A percentile compares a stretch with the other conserved stretches of the same genome.
phyloP scores from a whole-genome alignment of 2,113 vertebrate species.

The Oxygymnocypris stewartii region DNA sequence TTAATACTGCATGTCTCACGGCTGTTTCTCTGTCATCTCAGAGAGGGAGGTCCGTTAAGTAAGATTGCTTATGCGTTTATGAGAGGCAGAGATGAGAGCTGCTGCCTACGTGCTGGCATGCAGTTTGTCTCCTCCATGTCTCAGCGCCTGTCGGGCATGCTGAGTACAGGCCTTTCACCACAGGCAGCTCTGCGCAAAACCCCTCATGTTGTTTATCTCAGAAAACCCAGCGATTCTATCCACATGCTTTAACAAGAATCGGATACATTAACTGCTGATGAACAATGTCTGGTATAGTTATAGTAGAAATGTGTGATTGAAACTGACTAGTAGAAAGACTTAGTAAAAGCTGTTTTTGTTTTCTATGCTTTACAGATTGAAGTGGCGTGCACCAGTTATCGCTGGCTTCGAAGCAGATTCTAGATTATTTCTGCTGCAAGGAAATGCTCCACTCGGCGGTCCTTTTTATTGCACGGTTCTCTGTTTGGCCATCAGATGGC shows the following conservation, averaged over 20 bases:
- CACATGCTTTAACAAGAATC: conserved; percentile 15
- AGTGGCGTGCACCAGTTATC: background rate
- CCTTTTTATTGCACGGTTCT: conserved; percentile 42
- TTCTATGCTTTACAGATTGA: background rate
- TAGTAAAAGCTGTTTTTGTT: background rate
- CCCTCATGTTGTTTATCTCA: conserved; percentile 44
- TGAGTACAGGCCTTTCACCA: conserved; percentile 36
- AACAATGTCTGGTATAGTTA: background rate
- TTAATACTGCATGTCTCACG: background rate
- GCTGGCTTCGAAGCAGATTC: background rate
- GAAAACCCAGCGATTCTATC: background rate
- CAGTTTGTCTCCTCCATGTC: conserved; percentile 39
- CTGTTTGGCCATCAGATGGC: conserved; percentile 37
- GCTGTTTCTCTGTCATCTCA: conserved; percentile 5
- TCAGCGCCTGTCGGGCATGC: conserved; percentile 45
- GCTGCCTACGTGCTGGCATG: conserved; percentile 39
- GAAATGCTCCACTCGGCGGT: conserved; percentile 37
- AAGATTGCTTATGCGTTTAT: conserved; percentile 30
- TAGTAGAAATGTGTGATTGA: background rate
- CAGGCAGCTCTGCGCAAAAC: conserved; percentile 35
- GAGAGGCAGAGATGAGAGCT: conserved; percentile 35
- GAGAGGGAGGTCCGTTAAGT: conserved; percentile 4
- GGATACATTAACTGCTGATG: conserved; percentile 6
- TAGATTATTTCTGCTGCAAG: conserved; percentile 13
- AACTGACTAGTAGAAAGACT: background rate